Evolutionary conservation across 2,888 invertebrate genomes (phyloP).

Genomic region (Prosapia bicincta): DNA sequence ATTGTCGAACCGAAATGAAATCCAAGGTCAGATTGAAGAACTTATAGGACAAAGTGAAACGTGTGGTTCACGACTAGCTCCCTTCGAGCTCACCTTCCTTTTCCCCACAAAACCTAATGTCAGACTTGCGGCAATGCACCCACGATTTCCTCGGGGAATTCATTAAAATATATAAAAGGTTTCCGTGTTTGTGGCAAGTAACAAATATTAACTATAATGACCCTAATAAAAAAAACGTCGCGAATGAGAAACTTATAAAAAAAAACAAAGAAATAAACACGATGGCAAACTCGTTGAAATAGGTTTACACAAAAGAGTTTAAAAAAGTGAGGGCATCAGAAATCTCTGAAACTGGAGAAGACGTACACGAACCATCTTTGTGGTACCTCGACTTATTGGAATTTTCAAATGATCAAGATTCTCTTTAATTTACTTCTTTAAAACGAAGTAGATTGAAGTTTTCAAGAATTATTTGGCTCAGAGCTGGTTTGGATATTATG

Average conservation of each 20-base stretch:
- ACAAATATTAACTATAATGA: neutral
- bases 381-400: no score
- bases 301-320: neutral
- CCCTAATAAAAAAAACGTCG: neutral
- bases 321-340: no score
- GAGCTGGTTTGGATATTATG: no score
- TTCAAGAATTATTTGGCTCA: no score
- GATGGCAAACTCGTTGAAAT: neutral
- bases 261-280: neutral
- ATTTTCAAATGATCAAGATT: no score
- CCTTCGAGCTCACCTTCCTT: neutral
- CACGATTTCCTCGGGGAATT: no score
- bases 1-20: conserved; percentile 17
- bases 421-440: no score
- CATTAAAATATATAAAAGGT: neutral
- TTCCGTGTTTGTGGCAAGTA: neutral
- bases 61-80: neutral
- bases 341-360: no score
- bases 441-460: no score
- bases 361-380: no score
- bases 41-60: conserved; percentile 10
- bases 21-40: conserved; percentile 21
- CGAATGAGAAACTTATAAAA: neutral
- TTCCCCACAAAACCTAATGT: neutral
- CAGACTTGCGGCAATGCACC: no score